phyloP scores from a whole-genome alignment of 2,888 invertebrate genomes.

The Megaustenia siamemsis region DNA sequence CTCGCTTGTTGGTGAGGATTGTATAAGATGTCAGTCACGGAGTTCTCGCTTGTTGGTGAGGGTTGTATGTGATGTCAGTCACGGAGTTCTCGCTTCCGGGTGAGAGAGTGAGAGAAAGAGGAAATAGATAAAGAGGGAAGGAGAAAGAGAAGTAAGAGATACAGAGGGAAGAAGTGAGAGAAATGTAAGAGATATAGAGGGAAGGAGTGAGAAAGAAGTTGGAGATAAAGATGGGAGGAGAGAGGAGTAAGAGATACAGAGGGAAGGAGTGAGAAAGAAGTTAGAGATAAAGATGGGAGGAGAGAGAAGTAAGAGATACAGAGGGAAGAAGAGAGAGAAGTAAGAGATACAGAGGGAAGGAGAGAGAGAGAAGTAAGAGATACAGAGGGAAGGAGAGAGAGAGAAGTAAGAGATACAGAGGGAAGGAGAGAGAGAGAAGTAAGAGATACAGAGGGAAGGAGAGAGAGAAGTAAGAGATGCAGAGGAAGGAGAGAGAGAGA shows the following conservation, averaged over 20 bases:
- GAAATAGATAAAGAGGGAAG: too few relatives aligned
- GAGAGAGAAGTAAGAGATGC: not conserved
- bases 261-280: not conserved
- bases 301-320: not conserved
- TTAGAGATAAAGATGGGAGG: not conserved
- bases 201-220: not conserved
- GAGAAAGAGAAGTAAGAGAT: too few relatives aligned
- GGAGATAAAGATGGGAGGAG: not conserved
- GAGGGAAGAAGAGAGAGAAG: not conserved
- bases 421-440: not conserved
- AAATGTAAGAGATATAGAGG: not conserved
- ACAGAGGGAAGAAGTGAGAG: too few relatives aligned
- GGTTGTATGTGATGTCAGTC: too few relatives aligned
- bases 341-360: not conserved
- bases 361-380: not conserved
- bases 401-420: not conserved
- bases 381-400: not conserved
- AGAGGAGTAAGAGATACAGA: not conserved
- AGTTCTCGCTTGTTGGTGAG: too few relatives aligned
- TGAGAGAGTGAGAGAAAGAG: too few relatives aligned
- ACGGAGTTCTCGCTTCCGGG: too few relatives aligned
- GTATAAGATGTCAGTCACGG: too few relatives aligned
- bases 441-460: not conserved
- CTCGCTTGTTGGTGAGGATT: too few relatives aligned
- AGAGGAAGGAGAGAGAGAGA: too few relatives aligned